A percentile compares a stretch with the other conserved stretches of the same genome.
These are phyloP conservation scores for Drosophila sp. DNA, from an alignment of 1,140 invertebrate genomes.

Conservation along the genomic window DNA sequence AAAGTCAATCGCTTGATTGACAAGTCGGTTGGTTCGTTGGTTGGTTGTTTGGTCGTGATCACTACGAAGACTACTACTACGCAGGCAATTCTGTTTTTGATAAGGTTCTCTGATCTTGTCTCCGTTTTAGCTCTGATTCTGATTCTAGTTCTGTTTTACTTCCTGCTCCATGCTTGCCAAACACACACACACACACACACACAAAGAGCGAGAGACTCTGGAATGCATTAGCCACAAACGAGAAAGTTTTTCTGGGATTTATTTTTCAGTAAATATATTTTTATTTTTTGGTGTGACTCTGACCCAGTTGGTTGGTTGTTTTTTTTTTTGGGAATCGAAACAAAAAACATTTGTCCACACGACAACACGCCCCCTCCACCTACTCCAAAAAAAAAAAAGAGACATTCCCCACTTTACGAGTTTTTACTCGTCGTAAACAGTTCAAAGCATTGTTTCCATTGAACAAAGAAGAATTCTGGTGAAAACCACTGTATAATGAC, in stretches of 20 bases:
- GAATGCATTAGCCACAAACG: conserved; percentile 17
- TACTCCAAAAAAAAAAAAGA: conserved; percentile 20
- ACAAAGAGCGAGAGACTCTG: not conserved
- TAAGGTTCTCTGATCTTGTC: conserved; percentile 64
- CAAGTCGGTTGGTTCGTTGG: conserved; percentile 62
- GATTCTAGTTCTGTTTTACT: conserved; percentile 46
- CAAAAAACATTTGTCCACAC: conserved; percentile 64
- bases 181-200: not conserved
- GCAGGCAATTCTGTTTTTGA: conserved; percentile 52
- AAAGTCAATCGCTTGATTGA: conserved; percentile 79
- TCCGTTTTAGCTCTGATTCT: conserved; percentile 37
- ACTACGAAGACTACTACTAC: conserved; percentile 5
- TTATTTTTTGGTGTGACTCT: conserved; percentile 23
- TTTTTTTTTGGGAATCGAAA: conserved; percentile 24
- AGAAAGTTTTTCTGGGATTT: conserved; percentile 35
- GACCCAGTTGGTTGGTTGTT: conserved; percentile 34
- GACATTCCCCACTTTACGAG: conserved; percentile 37
- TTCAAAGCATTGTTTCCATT: conserved; percentile 63
- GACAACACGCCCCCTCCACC: conserved; percentile 35
- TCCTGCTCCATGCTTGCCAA: conserved; percentile 46
- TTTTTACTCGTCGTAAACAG: conserved; percentile 47
- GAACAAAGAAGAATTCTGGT: conserved; percentile 54
- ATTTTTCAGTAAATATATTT: conserved; percentile 10
- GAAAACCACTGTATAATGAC: conserved; percentile 36
- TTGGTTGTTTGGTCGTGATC: conserved; percentile 10